phyloP scores from a whole-genome alignment of 2,797 vertebrate genomes.

The Dendrocincla tyrannina region DNA sequence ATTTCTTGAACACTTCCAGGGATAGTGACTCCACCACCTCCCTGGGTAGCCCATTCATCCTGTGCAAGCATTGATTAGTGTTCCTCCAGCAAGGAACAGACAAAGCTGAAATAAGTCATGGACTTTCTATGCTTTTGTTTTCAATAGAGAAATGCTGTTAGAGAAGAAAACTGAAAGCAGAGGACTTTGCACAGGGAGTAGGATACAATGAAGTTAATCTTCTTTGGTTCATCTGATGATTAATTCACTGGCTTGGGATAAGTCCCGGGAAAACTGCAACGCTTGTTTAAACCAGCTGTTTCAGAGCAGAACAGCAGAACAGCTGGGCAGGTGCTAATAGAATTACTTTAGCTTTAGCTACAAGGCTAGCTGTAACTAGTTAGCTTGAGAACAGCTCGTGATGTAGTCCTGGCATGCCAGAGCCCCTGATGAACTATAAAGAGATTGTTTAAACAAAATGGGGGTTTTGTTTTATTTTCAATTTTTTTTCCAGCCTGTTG shows the following conservation, averaged over 20 bases:
- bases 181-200: background rate
- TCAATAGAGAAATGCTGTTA: background rate
- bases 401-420: background rate
- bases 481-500: background rate
- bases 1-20: background rate
- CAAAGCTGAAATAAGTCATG: background rate
- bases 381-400: background rate
- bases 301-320: background rate
- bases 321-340: background rate
- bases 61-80: background rate
- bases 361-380: background rate
- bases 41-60: fast-evolving
- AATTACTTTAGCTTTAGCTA: background rate
- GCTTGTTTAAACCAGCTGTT: background rate
- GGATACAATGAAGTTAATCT: background rate
- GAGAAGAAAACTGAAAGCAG: background rate
- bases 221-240: background rate
- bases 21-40: background rate
- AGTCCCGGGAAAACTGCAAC: background rate
- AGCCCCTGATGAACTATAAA: background rate
- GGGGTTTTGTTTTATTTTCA: background rate
- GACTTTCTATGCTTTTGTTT: background rate
- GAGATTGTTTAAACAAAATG: background rate
- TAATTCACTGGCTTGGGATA: background rate
- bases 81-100: background rate